Base-by-base conservation (phyloP, 1,140 invertebrate species). In the Pseudoatta argentina region DNA sequence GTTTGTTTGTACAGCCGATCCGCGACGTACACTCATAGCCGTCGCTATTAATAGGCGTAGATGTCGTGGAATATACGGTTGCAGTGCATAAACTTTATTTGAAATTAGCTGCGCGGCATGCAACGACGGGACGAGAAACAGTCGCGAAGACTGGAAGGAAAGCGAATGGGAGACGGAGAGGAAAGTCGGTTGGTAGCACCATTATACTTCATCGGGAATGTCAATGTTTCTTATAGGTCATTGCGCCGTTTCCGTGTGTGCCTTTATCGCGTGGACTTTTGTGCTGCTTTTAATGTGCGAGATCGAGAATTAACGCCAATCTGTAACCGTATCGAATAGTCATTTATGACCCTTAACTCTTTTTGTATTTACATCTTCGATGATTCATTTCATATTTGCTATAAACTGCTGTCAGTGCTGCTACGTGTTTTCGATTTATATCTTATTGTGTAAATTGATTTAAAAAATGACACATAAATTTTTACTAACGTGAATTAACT, bases 161-260 rank as follows among this genome's bases (percentile, higher is more conserved):
- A 67, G 71, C 81, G 73, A 82, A 89, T 88, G n/a, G 85, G 66
- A 57, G 48, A 34, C 48, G 27, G 34, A 53, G 48, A 57, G 55
- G 64, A 72, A 34, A 14, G 61, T 61, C 39, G 30, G 72, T 82
- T 79, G 83, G 67, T 86, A 87, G 87, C 57, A 66, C 51, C 55
- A 75, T 69, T 69, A 34, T 34, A 87, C 85, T 91, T 92, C 66
- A 90, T 76, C 77, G 81, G 73, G 85, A 88, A 93, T 90, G 93
- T 93, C 93, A 92, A 94, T 94, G 95, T 95, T 94, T 94, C 92
- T 95, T 94, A 93, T 93, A 94, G 93, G 92, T 94, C 92, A 92
- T 78, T 30, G 24, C 24, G 24, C 24, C 24, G 24, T 24, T 24
- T 5, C 34, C 77, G 21, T 75, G 75, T 67, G 85, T 86, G 78